Evolutionary conservation across 2,797 vertebrate species (phyloP).

Genomic region (Varecia variegata): DNA sequence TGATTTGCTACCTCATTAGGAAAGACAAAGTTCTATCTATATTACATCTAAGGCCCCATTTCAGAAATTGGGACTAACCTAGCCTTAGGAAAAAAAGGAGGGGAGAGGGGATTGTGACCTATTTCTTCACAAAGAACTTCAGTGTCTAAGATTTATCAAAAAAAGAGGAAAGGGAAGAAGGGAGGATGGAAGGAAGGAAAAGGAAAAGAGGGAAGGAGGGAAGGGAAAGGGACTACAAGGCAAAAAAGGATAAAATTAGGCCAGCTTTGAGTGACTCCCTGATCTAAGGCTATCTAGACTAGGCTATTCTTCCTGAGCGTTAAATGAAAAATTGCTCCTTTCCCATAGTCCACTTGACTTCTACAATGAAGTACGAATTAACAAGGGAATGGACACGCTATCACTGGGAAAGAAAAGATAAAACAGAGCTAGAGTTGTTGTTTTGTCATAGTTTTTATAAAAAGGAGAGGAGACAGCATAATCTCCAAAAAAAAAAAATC

Average conservation of each 20-base stretch:
- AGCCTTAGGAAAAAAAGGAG: neutral
- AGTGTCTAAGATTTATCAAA: neutral
- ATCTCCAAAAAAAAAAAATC: neutral
- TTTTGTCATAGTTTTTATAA: neutral
- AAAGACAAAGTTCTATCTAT: neutral
- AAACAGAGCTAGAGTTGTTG: neutral
- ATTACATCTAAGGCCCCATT: neutral
- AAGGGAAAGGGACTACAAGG: neutral
- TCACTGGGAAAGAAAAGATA: neutral
- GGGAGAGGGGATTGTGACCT: neutral
- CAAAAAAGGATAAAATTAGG: conserved; percentile 1
- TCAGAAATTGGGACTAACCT: neutral
- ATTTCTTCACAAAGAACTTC: neutral
- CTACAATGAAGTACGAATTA: neutral
- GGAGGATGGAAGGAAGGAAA: neutral
- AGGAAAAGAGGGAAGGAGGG: neutral
- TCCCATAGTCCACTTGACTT: neutral
- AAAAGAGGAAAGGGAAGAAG: neutral
- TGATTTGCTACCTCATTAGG: neutral
- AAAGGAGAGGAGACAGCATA: neutral
- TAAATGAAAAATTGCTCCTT: neutral
- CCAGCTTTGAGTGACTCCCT: neutral
- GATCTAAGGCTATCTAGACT: neutral
- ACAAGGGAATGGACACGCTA: neutral
- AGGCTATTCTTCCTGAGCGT: neutral